Base-by-base conservation (phyloP, 1,140 invertebrate species). In the Habropoda laboriosa region DNA sequence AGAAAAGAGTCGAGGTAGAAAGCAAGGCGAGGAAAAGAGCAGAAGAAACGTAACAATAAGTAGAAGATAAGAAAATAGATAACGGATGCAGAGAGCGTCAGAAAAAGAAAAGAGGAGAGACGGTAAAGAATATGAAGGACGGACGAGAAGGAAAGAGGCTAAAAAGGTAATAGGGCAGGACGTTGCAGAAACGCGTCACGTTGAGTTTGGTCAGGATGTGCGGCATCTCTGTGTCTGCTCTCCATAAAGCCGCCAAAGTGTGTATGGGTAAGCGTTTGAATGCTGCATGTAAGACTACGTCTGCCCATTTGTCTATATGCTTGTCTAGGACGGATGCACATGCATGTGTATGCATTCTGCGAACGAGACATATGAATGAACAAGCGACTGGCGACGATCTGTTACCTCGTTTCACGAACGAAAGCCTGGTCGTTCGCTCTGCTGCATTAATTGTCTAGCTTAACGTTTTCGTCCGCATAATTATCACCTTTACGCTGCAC, bases 271-370 rank as follows among this genome's bases (percentile, higher is more conserved):
- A 30, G 42, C 66, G 55, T 40, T 35, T 60, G 71, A 73, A 73
- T 67, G 63, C 74, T 47, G 21, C 63, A 68, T 76, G 74, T 57
- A 55, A 76, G 64, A 13, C 66, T 45, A 42, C 55, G 67, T 78
- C 40, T 60, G 75, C 49, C 73, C 63, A 76, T 76, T 76, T 76
- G 63, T 76, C 63, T 76, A 76, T 74, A 68, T 68, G 73, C 73
- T 76, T 64, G 73, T 76, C 73, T 68, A 49, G 53, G 67, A 78
- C 45, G 75, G 64, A 78, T 77, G 66, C 75, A 42, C 75, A 51
- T 70, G 74, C 74, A 70, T 30, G 64, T 58, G 74, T 45, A 49
- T 61, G 63, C 73, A 64, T 76, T 77, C 74, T 47, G 64, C 51
- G 66, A 77, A 77, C 64, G 51, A 75, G 72, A 75, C 72, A 66